A percentile compares a stretch with the other conserved stretches of the same genome.
These are phyloP conservation scores for Ondatra zibethicus DNA, from an alignment of 2,113 vertebrate genomes.

Conservation along the genomic window DNA sequence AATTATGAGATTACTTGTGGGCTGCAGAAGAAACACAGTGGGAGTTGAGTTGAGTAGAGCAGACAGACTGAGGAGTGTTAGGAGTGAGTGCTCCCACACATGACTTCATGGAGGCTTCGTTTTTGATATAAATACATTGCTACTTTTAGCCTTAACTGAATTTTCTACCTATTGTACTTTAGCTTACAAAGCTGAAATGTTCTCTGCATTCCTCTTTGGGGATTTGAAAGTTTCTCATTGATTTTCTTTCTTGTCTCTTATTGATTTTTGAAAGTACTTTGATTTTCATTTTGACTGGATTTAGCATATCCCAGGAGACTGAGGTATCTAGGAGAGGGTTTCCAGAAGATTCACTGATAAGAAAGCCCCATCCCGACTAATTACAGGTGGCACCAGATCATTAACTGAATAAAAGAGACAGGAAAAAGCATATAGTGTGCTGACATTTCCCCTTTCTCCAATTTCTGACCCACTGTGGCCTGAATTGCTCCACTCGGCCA, in stretches of 20 bases:
- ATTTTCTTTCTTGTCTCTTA: neutral
- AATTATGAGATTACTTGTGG: neutral
- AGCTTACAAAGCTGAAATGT: neutral
- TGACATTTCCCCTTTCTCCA: neutral
- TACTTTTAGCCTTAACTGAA: neutral
- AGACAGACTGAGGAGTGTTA: neutral
- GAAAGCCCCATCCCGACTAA: neutral
- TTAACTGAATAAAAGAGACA: neutral
- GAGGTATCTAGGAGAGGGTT: too few relatives aligned
- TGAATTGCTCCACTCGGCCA: too few relatives aligned
- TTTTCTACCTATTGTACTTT: neutral
- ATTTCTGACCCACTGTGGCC: neutral
- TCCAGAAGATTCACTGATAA: neutral
- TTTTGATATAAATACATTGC: neutral
- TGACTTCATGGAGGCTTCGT: neutral
- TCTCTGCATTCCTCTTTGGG: neutral
- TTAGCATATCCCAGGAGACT: neutral
- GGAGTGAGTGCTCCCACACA: neutral
- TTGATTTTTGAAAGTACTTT: constrained; percentile 20
- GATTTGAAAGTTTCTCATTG: neutral
- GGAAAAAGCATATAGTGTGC: neutral
- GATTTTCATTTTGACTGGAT: neutral
- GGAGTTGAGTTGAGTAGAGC: neutral
- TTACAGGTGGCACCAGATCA: neutral
- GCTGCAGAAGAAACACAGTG: neutral